A percentile compares a stretch with the other conserved stretches of the same genome.
Conservation (phyloP, 2,797 vertebrate species). For the Chelmon rostratus region DNA sequence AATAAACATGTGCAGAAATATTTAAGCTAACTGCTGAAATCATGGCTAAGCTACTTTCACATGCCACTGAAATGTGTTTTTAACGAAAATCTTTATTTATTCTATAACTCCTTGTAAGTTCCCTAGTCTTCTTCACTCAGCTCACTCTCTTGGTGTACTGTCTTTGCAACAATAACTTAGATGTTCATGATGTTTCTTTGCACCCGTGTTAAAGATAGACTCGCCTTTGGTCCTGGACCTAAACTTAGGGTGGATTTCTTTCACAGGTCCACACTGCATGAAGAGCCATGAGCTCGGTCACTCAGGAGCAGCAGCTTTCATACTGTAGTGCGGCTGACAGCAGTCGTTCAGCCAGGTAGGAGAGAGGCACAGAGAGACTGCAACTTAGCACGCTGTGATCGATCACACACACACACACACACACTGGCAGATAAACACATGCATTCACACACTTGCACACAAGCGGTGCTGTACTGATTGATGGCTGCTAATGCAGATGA, state of each 20-base stretch:
- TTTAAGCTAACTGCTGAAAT: no score
- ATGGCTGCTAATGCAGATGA: conserved; percentile 29
- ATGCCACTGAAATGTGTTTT: no score
- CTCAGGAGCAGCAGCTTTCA: background rate
- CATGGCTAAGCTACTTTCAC: no score
- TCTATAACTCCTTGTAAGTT: no score
- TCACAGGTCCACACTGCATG: background rate
- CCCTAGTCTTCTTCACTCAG: no score
- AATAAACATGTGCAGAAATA: no score
- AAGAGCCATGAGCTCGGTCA: background rate
- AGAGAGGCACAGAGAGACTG: conserved; percentile 21
- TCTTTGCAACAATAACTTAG: no score
- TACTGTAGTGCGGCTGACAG: conserved; percentile 19
- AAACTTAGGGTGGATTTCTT: background rate
- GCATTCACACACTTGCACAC: background rate
- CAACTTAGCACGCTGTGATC: conserved; percentile 17
- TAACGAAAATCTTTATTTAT: no score
- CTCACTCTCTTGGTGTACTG: background rate
- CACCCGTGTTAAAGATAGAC: background rate
- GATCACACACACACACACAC: conserved; percentile 3
- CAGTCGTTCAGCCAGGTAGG: conserved; percentile 24
- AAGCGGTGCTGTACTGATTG: conserved; percentile 3
- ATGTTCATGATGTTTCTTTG: background rate
- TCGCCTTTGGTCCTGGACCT: no score
- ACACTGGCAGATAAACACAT: background rate